Evolutionary conservation across 1,140 invertebrate species (phyloP).

Genomic region (Drosophila gunungcola): DNA sequence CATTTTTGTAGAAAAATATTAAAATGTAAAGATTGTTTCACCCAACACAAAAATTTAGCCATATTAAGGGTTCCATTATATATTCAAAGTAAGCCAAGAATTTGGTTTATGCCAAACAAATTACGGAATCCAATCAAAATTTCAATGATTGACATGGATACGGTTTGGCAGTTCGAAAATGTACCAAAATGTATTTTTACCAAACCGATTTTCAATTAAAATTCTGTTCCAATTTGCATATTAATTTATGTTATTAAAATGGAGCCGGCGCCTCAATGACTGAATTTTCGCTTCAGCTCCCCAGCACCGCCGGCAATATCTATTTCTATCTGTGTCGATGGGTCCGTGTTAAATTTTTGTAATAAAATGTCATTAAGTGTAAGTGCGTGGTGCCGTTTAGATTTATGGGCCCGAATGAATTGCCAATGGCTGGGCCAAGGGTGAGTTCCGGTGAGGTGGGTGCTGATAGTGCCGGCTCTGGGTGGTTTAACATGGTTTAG

Average conservation of each 20-base stretch:
- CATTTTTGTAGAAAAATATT: background rate
- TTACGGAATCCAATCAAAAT: slow-evolving; percentile 1
- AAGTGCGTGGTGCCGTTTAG: slow-evolving; percentile 53
- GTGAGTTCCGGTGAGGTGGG: background rate
- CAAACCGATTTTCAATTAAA: slow-evolving; percentile 52
- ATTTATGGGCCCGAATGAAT: slow-evolving; percentile 65
- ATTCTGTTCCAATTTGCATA: slow-evolving; percentile 67
- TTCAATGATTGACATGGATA: background rate
- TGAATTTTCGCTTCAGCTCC: background rate
- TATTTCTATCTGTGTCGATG: slow-evolving; percentile 16
- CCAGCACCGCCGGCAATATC: background rate
- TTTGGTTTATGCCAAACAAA: background rate
- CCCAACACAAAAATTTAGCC: too few relatives aligned
- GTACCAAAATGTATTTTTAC: slow-evolving; percentile 5
- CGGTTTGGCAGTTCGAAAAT: slow-evolving; percentile 10
- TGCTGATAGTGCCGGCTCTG: background rate
- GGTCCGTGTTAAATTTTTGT: slow-evolving; percentile 49
- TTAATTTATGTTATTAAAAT: slow-evolving; percentile 65
- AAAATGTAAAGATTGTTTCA: background rate
- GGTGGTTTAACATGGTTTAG: too few relatives aligned
- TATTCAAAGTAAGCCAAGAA: background rate
- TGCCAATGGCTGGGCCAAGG: slow-evolving; percentile 4
- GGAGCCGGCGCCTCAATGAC: slow-evolving; percentile 16
- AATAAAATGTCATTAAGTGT: slow-evolving; percentile 77
- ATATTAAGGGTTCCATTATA: background rate